Evolutionary conservation across 1,140 invertebrate species (phyloP), one percentile per base, ranked within the genome.

Genomic region (Dolichoris vasculosae): DNA sequence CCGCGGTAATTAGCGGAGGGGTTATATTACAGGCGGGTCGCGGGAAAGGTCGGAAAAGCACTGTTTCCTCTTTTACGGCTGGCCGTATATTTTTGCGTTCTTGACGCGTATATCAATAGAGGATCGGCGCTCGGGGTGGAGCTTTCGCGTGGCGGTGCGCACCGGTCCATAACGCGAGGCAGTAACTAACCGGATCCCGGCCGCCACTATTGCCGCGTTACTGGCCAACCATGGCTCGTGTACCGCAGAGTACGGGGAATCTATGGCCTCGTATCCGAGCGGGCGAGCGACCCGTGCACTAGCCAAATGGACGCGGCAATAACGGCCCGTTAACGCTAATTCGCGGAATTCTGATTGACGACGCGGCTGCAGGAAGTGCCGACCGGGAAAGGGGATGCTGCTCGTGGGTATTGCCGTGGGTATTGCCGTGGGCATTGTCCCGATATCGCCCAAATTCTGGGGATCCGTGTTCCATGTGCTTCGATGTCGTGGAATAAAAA

Each of bases 311-410:
- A 93, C 92, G 91, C 91, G 90, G 92, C 92, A 93, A 93, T 93
- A 93, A 93, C 92, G 91, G 92, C 91, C 92, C 92, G 92, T 93
- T 93, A 93, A 93, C 92, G 92, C 92, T 93, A 93, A 93, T 93
- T 93, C 92, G 93, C 92, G 92, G 90, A 93, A 93, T 93, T 93
- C 92, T 93, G 93, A 93, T 93, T 93, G 93, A 93, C 93, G 93
- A 92, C 87, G 87, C 63, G 88, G 86, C 84, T 88, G 87, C 89
- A 87, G 88, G 87, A 35, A n/a, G 48, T n/a, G 55, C 63, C 38
- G 38, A 79, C 40, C 40, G 64, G n/a, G n/a, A 1, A 35, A 23
- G 32, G 40, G n/a, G 76, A 7, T 11, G 30, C 1, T 15, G 26
- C 67, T 23, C 8, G 26, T 40, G 48, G 48, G 30, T 15, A 30